Evolutionary conservation across 2,113 vertebrate species (phyloP).

Genomic region (Ivindomyrus marchei): DNA sequence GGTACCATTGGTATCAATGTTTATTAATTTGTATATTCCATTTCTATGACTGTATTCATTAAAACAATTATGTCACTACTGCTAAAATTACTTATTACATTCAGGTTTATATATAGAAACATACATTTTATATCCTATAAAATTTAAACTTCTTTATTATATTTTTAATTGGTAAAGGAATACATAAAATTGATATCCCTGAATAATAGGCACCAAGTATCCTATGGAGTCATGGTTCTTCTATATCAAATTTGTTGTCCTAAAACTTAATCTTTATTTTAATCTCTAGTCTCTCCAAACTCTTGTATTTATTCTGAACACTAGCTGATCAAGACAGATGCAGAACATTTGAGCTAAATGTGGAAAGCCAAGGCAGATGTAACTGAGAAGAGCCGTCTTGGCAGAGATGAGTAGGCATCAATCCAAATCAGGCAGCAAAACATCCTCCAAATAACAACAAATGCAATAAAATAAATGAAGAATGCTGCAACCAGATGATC

Average conservation of each 20-base stretch:
- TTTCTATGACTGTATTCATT: not conserved
- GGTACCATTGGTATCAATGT: not conserved
- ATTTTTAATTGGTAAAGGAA: not conserved
- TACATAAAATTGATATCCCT: not conserved
- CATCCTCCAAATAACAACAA: constrained; percentile 37
- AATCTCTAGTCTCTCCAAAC: not conserved
- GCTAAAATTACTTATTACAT: not conserved
- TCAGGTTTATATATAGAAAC: not conserved
- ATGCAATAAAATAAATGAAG: constrained; percentile 40
- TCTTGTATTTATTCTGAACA: constrained; percentile 17
- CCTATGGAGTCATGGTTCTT: not conserved
- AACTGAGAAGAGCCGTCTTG: constrained; percentile 27
- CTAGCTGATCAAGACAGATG: constrained; percentile 32
- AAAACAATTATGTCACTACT: not conserved
- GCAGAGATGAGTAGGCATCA: constrained; percentile 28
- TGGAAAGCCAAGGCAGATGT: not conserved
- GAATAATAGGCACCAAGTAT: not conserved
- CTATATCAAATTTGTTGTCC: not conserved
- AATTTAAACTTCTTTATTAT: not conserved
- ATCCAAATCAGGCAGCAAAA: constrained; percentile 36
- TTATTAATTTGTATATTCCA: not conserved
- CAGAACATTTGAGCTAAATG: constrained; percentile 20
- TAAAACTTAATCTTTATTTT: constrained; percentile 5
- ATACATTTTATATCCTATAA: not conserved
- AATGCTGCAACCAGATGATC: constrained; percentile 30